Evolutionary conservation across 30 jellyfish, hydroid and myxozoan genomes (phyloP), one percentile per base, ranked within the genome.

Genomic region (Aurelia aurita): DNA sequence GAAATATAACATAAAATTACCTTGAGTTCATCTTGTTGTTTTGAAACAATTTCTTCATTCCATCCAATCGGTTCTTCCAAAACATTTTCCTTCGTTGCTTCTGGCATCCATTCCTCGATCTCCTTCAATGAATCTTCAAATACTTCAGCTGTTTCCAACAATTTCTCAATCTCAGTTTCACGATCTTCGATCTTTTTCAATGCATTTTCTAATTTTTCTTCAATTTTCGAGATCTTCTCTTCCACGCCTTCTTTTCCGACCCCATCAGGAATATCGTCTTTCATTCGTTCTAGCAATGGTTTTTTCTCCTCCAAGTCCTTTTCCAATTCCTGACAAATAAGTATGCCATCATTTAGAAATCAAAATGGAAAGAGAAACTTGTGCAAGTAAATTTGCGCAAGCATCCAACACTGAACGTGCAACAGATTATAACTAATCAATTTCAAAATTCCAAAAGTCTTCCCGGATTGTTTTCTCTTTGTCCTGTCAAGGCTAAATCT

Each of bases 41-140:
- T 75, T 31, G 31, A 53, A 20, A 89, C 87, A 2, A 78, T 80
- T 16, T 94, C 93, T 13, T 77, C 78, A 14, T 81, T 88, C 9
- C 91, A 57, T n/a, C 85, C 77, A 28, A 79, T 61, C 19, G 93
- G 91, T 32, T 80, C 95, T 64, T 84, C 74, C 47, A 89, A 27
- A 19, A 86, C 92, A 60, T 90, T 86, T 15, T 74, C 51, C 4
- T 70, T 67, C 34, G 26, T 44, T 10, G 95, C 95, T 25, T 78
- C 84, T 5, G 97, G 96, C 66, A 87, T 47, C 99, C 99, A 94
- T 20, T 85, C 79, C 44, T 94, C 88, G 18, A 94, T 64, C 34
- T 79, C 91, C 32, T 62, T 79, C 63, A 92, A 53, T 18, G 97
- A 75, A 21, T 65, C 72, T 43, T 54, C 90, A 71, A 94, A 94